These are phyloP conservation scores for Parotia lawesii DNA, from an alignment of 2,113 vertebrate genomes.

Conservation along the genomic window DNA sequence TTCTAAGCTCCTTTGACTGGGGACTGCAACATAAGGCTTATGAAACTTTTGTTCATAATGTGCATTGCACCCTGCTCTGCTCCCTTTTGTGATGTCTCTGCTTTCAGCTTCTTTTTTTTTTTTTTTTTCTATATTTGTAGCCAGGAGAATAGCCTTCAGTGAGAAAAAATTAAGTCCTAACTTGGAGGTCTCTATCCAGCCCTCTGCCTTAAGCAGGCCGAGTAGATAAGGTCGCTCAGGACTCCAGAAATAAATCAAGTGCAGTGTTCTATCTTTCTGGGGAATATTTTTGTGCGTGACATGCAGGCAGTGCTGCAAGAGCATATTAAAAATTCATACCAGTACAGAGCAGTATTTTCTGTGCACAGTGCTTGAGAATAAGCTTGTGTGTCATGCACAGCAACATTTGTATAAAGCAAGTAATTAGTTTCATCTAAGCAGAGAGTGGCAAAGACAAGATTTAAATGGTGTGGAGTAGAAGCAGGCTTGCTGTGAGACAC, in stretches of 20 bases:
- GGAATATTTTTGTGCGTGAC: slow-evolving; percentile 9
- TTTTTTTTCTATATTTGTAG: neutral
- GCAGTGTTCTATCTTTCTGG: neutral
- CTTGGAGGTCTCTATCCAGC: neutral
- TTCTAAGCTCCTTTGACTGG: neutral
- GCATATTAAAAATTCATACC: slow-evolving; percentile 40
- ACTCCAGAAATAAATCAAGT: neutral
- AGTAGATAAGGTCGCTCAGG: neutral
- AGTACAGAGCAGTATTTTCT: neutral
- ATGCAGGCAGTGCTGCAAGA: neutral
- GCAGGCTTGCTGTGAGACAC: neutral
- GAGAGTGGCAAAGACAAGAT: neutral
- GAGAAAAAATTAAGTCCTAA: neutral
- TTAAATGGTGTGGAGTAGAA: neutral
- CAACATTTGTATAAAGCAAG: neutral
- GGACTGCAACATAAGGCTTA: neutral
- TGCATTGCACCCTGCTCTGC: neutral
- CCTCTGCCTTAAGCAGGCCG: neutral
- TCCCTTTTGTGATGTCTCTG: neutral
- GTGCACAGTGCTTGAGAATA: neutral
- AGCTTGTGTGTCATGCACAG: neutral
- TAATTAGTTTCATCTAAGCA: neutral
- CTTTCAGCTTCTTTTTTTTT: neutral
- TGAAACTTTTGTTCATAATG: neutral
- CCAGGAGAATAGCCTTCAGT: neutral